Evolutionary conservation across 2,113 vertebrate genomes (phyloP).

Genomic region (Eulacestoma nigropectus): DNA sequence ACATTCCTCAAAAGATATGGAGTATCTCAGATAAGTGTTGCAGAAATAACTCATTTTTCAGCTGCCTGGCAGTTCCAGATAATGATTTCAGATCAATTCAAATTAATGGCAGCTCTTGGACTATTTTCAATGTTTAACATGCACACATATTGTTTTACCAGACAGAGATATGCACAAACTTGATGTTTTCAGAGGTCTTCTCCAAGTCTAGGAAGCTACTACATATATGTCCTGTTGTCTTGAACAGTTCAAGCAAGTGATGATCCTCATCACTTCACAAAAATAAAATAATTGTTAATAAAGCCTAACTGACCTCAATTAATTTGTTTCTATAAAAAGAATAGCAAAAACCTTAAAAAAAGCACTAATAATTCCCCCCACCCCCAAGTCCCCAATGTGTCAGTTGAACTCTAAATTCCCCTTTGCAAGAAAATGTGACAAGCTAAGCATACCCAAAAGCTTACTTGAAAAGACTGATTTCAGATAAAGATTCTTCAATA

Average conservation of each 20-base stretch:
- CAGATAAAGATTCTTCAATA: neutral
- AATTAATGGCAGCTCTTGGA: slow-evolving; percentile 46
- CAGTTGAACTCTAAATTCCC: neutral
- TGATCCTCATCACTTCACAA: neutral
- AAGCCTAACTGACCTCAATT: neutral
- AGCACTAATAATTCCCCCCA: neutral
- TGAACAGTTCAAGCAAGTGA: neutral
- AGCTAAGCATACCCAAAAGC: neutral
- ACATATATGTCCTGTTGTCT: neutral
- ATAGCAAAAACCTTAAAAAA: neutral
- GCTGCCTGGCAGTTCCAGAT: slow-evolving; percentile 1
- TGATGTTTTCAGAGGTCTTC: slow-evolving; percentile 30
- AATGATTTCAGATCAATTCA: slow-evolving; percentile 41
- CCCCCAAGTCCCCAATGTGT: neutral
- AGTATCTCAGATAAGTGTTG: neutral
- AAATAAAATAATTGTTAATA: neutral
- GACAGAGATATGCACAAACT: slow-evolving; percentile 26
- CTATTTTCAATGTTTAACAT: slow-evolving; percentile 51
- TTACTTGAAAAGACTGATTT: neutral
- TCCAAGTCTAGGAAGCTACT: slow-evolving; percentile 16
- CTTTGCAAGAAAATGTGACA: neutral
- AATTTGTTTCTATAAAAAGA: neutral
- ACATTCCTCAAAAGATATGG: neutral
- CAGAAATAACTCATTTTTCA: slow-evolving; percentile 7
- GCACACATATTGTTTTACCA: slow-evolving; percentile 47